Percentiles rank a stretch among this genome's conserved stretches.
phyloP scores from a whole-genome alignment of 1,140 invertebrate genomes.

The Drosophila rufa region DNA sequence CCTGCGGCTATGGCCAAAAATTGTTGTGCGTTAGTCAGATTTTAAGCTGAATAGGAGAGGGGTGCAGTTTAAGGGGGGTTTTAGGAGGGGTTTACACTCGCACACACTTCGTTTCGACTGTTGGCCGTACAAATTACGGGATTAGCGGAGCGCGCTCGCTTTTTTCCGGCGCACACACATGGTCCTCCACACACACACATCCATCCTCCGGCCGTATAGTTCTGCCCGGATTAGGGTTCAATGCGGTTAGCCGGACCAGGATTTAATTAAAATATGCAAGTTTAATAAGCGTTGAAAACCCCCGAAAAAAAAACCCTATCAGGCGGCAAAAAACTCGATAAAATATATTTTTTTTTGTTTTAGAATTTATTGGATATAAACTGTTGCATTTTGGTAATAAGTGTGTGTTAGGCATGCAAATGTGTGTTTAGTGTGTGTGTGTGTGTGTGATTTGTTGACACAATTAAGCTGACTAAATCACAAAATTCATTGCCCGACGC shows the following conservation, averaged over 20 bases:
- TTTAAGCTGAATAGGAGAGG: conserved; percentile 46
- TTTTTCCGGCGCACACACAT: conserved; percentile 46
- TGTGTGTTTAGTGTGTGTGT: conserved; percentile 23
- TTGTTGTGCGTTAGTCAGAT: conserved; percentile 79
- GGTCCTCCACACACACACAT: background rate
- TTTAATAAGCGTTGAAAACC: conserved; percentile 57
- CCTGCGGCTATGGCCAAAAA: conserved; percentile 74
- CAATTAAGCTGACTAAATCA: conserved; percentile 61
- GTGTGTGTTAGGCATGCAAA: conserved; percentile 4
- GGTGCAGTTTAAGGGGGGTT: conserved; percentile 1
- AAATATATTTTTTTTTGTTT: conserved; percentile 42
- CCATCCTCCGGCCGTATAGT: conserved; percentile 8
- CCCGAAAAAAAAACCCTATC: conserved; percentile 33
- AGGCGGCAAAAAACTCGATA: background rate
- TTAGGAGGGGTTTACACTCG: conserved; percentile 4
- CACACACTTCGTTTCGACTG: conserved; percentile 35
- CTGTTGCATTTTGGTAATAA: conserved; percentile 71
- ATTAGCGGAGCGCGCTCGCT: conserved; percentile 67
- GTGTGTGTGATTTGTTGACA: conserved; percentile 54
- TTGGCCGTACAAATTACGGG: conserved; percentile 81
- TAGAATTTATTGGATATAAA: conserved; percentile 59
- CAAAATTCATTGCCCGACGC: conserved; percentile 43
- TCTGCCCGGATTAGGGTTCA: conserved; percentile 70
- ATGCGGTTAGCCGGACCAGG: conserved; percentile 47
- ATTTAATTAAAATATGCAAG: conserved; percentile 78